phyloP scores from a whole-genome alignment of 2,888 invertebrate genomes.

The Ochropacha duplaris region DNA sequence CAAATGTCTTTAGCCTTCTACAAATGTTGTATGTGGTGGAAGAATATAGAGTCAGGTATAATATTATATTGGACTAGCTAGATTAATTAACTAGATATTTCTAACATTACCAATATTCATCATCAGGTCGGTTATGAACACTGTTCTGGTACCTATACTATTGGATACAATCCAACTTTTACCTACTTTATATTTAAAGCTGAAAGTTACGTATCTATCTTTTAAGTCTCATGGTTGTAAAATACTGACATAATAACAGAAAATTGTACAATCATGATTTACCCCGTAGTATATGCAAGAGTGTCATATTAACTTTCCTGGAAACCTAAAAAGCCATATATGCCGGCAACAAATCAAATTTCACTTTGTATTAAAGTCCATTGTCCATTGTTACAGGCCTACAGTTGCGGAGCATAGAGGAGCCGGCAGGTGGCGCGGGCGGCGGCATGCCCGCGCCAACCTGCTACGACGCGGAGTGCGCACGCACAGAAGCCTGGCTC shows the following conservation, averaged over 20 bases:
- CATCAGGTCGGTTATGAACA: neutral
- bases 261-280: too few species aligned
- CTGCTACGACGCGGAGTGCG: slow-evolving; percentile 93
- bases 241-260: too few species aligned
- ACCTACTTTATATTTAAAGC: too few species aligned
- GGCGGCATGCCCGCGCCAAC: slow-evolving; percentile 85
- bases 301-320: too few species aligned
- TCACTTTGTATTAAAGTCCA: slow-evolving; percentile 15
- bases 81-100: neutral
- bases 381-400: slow-evolving; percentile 86
- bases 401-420: slow-evolving; percentile 93
- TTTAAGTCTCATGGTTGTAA: too few species aligned
- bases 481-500: slow-evolving; percentile 96
- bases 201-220: too few species aligned
- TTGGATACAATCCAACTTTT: too few species aligned
- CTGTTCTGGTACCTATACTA: too few species aligned
- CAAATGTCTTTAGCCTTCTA: slow-evolving; percentile 22
- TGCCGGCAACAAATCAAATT: neutral
- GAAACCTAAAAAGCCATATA: neutral
- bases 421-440: slow-evolving; percentile 87
- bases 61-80: too few species aligned
- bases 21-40: slow-evolving; percentile 28
- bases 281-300: too few species aligned
- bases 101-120: neutral
- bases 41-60: slow-evolving; percentile 26